Base-by-base conservation (phyloP, 2,113 vertebrate genomes). In the Corydoras sp. region DNA sequence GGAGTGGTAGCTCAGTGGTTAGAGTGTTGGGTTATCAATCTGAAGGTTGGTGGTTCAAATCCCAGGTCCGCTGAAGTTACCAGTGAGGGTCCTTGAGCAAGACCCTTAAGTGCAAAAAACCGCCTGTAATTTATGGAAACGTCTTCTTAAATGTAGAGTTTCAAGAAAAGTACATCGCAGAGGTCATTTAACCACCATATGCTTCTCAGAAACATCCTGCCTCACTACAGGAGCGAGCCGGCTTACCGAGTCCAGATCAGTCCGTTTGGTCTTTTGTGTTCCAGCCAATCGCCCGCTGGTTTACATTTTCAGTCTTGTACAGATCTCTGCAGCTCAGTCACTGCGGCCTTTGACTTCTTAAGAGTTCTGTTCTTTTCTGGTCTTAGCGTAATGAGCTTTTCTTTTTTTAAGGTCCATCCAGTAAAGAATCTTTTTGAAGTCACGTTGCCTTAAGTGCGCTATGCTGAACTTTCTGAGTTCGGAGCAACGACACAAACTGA, bases 391-490 rank as follows among this genome's bases (percentile, higher is more conserved):
- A 84, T 63, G 68, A 64, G 60, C 54, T 53, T 4, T 8, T 43
- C 7, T 5, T 4, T 71, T 70, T 78, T 85, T 80, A 84, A 83
- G 72, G 68, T 65, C 72, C 83, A 84, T 86, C 77, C 87, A 84
- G 78, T 80, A 67, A 76, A 72, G 69, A 61, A 77, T 29, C 71
- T 71, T 68, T 80, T 75, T 82, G 74, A 80, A 76, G 77, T 82
- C 72, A 64, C 60, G 18, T 75, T 75, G 76, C 50, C 43, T 75
- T 73, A 73, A 72, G 62, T 71, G 58, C 65, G 58, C 75, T 62
- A 69, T 68, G 72, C 73, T 64, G 58, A 63, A 54, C 72, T 65
- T 68, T 70, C 73, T 64, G 58, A 63, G 58, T 74, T 65, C 71
- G 56, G 58, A 82, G 71, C 82, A 73, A 66, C 3, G 60, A 56